A percentile compares a stretch with the other conserved stretches of the same genome.
Conservation (phyloP, 2,113 vertebrate species). For the Stomatorhinus ivindoensis region DNA sequence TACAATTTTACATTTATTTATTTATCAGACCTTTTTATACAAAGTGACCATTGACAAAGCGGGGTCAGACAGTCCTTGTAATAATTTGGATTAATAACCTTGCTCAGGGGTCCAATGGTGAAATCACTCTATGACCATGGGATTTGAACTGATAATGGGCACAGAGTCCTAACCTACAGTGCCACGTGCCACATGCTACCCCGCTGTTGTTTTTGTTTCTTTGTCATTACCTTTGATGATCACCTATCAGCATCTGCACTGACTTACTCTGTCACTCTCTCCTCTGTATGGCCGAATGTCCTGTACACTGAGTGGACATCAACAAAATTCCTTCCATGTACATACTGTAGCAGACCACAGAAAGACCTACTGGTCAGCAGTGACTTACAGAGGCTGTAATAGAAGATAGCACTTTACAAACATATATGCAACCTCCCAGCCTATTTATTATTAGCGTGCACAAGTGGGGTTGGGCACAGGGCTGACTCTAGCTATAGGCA, state of each 20-base stretch:
- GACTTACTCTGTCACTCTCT: neutral
- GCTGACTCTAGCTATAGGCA: neutral
- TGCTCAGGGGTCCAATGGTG: neutral
- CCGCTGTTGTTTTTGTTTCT: neutral
- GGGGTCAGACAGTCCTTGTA: neutral
- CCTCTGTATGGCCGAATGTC: neutral
- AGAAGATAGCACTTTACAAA: neutral
- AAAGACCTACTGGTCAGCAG: neutral
- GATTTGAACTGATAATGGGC: neutral
- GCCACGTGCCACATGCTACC: neutral
- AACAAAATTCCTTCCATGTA: neutral
- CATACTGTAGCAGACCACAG: neutral
- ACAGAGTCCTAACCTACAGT: neutral
- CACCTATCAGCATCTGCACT: neutral
- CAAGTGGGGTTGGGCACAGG: neutral
- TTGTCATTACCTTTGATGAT: neutral
- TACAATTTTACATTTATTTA: neutral
- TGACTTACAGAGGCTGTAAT: neutral
- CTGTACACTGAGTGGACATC: neutral
- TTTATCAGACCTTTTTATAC: neutral
- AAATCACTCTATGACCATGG: neutral
- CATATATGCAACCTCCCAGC: neutral
- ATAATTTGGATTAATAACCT: neutral
- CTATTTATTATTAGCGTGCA: neutral
- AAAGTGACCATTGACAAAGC: neutral